phyloP scores from a whole-genome alignment of 1,140 invertebrate genomes.

The Octopus sinensis region DNA sequence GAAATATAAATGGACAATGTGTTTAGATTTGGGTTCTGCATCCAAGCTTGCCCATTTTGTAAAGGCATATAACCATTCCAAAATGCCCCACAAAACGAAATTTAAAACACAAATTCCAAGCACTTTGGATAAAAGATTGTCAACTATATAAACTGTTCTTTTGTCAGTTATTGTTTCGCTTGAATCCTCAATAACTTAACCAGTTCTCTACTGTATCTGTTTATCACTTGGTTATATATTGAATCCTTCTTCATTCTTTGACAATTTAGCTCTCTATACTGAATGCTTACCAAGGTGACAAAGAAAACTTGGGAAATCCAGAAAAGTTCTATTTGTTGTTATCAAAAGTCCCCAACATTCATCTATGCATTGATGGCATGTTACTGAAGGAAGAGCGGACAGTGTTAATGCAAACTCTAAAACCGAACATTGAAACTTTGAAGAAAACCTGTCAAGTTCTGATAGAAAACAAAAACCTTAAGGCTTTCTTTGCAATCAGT shows the following conservation, averaged over 20 bases:
- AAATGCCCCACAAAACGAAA: too few relatives aligned
- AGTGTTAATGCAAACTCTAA: conserved; percentile 82
- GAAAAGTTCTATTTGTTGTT: conserved; percentile 50
- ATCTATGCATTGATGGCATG: conserved; percentile 82
- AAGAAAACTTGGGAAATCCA: conserved; percentile 43
- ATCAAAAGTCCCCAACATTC: conserved; percentile 67
- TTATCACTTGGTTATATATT: too few relatives aligned
- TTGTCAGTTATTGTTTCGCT: too few relatives aligned
- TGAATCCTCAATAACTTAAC: too few relatives aligned
- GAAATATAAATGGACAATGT: too few relatives aligned
- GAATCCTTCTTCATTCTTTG: conserved; percentile 9
- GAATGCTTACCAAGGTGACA: conserved; percentile 44
- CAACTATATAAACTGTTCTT: too few relatives aligned
- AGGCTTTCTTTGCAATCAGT: conserved; percentile 51
- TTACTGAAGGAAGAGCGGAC: conserved; percentile 88
- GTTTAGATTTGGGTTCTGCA: too few relatives aligned
- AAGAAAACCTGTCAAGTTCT: conserved; percentile 72
- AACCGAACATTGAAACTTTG: conserved; percentile 88
- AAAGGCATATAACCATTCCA: too few relatives aligned
- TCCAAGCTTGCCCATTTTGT: too few relatives aligned
- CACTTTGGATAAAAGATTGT: too few relatives aligned
- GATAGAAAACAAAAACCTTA: conserved; percentile 48
- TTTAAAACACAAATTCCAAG: too few relatives aligned
- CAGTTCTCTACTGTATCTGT: too few relatives aligned
- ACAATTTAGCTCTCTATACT: conserved; percentile 42